phyloP scores from a whole-genome alignment of 30 jellyfish, hydroid and myxozoan species.

The Chrysaora quinquecirrha region DNA sequence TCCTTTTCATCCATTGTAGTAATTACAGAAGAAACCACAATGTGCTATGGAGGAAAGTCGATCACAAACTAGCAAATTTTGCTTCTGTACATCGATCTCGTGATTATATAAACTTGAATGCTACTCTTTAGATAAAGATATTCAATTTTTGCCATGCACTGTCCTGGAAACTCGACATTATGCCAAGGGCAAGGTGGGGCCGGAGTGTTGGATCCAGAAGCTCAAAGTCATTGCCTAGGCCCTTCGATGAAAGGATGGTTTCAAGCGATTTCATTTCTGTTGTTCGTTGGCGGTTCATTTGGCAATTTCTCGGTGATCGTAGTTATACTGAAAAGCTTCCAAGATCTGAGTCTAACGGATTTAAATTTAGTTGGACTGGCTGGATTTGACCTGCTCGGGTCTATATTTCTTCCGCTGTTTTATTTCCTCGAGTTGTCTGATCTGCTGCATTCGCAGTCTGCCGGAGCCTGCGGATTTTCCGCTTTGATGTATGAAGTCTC shows the following conservation, averaged over 20 bases:
- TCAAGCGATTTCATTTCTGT: slow-evolving; percentile 39
- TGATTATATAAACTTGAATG: too few relatives aligned
- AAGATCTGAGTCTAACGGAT: slow-evolving; percentile 46
- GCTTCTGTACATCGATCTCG: too few relatives aligned
- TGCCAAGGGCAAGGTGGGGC: not conserved
- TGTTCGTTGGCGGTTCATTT: slow-evolving; percentile 31
- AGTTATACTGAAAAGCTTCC: slow-evolving; percentile 49
- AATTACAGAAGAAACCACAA: not conserved
- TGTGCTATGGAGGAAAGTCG: not conserved
- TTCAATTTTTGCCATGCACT: not conserved
- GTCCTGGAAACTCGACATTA: not conserved
- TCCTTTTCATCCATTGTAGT: not conserved
- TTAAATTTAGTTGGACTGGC: slow-evolving; percentile 50
- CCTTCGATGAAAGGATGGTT: not conserved
- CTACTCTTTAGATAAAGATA: too few relatives aligned
- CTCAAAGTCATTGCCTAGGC: slow-evolving; percentile 24
- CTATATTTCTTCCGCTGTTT: slow-evolving; percentile 52
- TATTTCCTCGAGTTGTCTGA: slow-evolving; percentile 37
- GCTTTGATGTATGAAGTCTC: slow-evolving; percentile 40
- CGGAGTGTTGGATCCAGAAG: slow-evolving; percentile 29
- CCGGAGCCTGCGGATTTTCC: slow-evolving; percentile 39
- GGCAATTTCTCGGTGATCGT: slow-evolving; percentile 39
- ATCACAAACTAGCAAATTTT: not conserved
- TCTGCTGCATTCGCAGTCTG: not conserved
- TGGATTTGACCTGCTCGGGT: slow-evolving; percentile 47